Base-by-base conservation (phyloP, 2,888 invertebrate genomes). In the Drosophila mulleri region DNA sequence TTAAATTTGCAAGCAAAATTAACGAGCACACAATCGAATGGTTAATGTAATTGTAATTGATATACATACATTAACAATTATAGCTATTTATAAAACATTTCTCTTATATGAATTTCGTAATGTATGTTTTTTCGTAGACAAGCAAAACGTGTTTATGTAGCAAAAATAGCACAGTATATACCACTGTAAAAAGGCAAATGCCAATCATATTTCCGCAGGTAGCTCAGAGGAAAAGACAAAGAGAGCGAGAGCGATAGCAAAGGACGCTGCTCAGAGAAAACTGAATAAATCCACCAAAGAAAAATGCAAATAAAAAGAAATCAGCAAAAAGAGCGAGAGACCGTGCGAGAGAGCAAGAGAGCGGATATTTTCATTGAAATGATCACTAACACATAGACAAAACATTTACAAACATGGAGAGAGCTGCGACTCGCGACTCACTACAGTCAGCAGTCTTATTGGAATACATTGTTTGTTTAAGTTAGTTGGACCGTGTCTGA, bases 341-440 rank as follows among this genome's bases (percentile, higher is more conserved):
- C 18, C 39, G 6, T 41, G 45, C 18, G 26, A 47, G 62, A 29
- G 44, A 52, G 23, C 11, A 41, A 45, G 58, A 57, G 63, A 57
- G 59, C 64, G 69, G 61, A 75, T 68, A 50, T 67, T 58, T 37
- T 77, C 50, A 62, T 47, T 73, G 61, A 69, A 73, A 66, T 57
- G 54, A 59, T 75, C 71, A 32, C 45, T 47, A 23, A 35, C 16
- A 35, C 50, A 62, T 8, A 35, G 35, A 56, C 50, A 58, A 45
- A 50, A 39, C 9, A 35, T 20, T 37, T 37, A 29, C 14, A 29
- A n/a, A 14, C 23, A 20, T 41, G 50, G 16, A 72, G 16, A 72
- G 23, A 23, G 45, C 6, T 8, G 9, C 41, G 9, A 59, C 48
- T 20, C 16, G 14, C 16, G 50, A 62, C 48, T 20, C n/a, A 12